These are phyloP conservation scores for Ophioninae sp. DNA, from an alignment of 2,888 invertebrate genomes.

Conservation along the genomic window DNA sequence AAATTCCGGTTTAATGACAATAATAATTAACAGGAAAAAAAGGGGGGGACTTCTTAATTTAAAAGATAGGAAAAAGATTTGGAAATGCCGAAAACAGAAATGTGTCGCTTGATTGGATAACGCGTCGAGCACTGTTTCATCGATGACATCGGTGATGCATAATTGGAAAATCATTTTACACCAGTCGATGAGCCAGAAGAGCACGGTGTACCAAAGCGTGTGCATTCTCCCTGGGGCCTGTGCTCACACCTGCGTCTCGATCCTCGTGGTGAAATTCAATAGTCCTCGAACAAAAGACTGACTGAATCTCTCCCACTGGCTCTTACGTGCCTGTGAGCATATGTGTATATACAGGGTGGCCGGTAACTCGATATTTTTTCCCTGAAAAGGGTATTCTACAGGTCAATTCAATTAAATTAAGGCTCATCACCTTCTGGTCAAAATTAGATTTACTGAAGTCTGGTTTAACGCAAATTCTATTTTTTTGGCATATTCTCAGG, in stretches of 20 bases:
- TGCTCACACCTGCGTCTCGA: slow-evolving; percentile 54
- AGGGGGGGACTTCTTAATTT: no score
- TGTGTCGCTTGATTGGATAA: slow-evolving; percentile 6
- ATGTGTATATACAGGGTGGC: not conserved
- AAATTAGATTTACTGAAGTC: no score
- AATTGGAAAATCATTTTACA: slow-evolving; percentile 36
- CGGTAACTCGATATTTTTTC: no score
- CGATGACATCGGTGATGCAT: slow-evolving; percentile 8
- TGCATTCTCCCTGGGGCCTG: slow-evolving; percentile 37
- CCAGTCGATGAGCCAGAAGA: slow-evolving; percentile 23
- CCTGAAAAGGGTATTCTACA: no score
- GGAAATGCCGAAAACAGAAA: not conserved
- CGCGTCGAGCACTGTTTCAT: slow-evolving; percentile 3
- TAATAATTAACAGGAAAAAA: no score
- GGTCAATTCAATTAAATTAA: no score
- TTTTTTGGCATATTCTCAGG: no score
- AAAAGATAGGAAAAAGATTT: not conserved
- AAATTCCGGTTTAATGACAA: no score
- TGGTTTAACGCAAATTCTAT: no score
- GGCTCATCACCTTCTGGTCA: no score
- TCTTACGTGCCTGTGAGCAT: not conserved
- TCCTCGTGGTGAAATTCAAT: slow-evolving; percentile 60
- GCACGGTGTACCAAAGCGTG: slow-evolving; percentile 34
- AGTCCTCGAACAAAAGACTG: slow-evolving; percentile 53
- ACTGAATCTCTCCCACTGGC: slow-evolving; percentile 28